Evolutionary conservation across 1,140 invertebrate species (phyloP).

Genomic region (Conus betulinus): DNA sequence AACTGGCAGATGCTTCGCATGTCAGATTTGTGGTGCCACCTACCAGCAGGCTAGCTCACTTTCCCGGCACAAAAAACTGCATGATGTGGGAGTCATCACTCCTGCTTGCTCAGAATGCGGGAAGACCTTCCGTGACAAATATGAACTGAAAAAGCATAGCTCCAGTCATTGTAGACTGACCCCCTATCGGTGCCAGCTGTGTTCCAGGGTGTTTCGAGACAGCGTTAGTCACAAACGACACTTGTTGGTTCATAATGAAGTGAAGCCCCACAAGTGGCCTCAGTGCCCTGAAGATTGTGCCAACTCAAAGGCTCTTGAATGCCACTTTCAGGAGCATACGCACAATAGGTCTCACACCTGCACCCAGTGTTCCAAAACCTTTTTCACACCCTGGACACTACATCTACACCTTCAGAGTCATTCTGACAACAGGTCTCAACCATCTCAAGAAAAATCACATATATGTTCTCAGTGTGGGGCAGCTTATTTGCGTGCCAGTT

Average conservation of each 20-base stretch:
- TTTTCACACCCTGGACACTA: background rate
- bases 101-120: slow-evolving; percentile 1
- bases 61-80: slow-evolving; percentile 4
- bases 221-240: background rate
- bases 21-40: background rate
- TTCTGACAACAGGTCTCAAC: background rate
- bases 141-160: slow-evolving; percentile 10
- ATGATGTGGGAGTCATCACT: background rate
- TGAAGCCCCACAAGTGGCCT: background rate
- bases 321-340: background rate
- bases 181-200: background rate
- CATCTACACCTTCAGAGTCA: background rate
- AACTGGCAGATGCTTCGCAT: background rate
- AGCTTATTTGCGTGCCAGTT: background rate
- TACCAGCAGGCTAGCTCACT: slow-evolving; percentile 10
- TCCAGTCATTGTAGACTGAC: background rate
- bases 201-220: background rate
- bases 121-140: slow-evolving; percentile 9
- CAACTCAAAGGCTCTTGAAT: background rate
- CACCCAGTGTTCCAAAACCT: background rate
- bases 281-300: background rate
- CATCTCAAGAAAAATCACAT: background rate
- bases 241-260: background rate
- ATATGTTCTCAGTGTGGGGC: background rate
- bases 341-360: background rate